Percentiles rank a stretch among this genome's conserved stretches.
Conservation (phyloP, 2,888 invertebrate species). For the Rhingia rostrata region DNA sequence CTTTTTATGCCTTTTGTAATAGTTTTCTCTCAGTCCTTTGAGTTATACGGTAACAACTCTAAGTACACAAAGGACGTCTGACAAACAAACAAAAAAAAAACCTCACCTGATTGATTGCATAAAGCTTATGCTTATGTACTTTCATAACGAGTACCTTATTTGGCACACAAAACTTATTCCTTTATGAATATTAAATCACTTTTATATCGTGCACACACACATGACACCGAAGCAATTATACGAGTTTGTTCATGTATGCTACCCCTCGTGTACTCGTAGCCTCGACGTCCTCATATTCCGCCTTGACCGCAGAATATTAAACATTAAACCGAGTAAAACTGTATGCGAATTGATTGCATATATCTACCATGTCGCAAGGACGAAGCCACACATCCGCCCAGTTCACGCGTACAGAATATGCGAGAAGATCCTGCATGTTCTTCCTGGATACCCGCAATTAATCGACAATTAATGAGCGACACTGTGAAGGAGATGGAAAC, state of each 20-base stretch:
- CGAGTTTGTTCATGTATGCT: not conserved
- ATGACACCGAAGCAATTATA: slow-evolving; percentile 65
- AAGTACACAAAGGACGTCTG: too few relatives aligned
- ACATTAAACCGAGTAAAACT: slow-evolving; percentile 17
- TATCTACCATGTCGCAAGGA: slow-evolving; percentile 10
- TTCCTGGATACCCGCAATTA: slow-evolving; percentile 42
- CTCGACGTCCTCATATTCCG: slow-evolving; percentile 34
- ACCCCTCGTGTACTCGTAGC: not conserved
- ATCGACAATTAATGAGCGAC: slow-evolving; percentile 52
- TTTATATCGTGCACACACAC: slow-evolving; percentile 28
- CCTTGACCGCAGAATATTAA: slow-evolving; percentile 68
- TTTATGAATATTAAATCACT: slow-evolving; percentile 56
- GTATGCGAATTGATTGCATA: slow-evolving; percentile 40
- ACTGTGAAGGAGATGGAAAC: slow-evolving; percentile 10
- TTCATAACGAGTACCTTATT: not conserved
- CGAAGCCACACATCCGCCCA: not conserved
- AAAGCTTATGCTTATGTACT: slow-evolving; percentile 23
- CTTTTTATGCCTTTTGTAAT: too few relatives aligned
- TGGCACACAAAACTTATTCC: slow-evolving; percentile 7
- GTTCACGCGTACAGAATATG: not conserved
- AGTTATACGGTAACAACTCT: too few relatives aligned
- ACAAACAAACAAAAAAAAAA: too few relatives aligned
- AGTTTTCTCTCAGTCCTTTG: too few relatives aligned
- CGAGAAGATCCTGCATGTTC: not conserved
- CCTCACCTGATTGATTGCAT: slow-evolving; percentile 45